phyloP scores from a whole-genome alignment of 1,140 invertebrate species.

The Cyclina sinensis region DNA sequence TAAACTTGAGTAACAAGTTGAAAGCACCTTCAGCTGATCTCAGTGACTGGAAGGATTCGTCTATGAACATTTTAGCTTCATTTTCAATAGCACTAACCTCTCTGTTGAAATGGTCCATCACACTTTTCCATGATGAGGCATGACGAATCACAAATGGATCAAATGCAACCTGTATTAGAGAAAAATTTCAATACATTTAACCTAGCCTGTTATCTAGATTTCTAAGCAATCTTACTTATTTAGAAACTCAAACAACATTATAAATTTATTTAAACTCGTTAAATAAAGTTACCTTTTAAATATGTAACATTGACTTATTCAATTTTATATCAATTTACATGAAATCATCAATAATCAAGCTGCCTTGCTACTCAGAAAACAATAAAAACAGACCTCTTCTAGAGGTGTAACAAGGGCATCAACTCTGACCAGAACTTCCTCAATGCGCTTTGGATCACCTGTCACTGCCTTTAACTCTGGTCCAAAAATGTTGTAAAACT shows the following conservation, averaged over 20 bases:
- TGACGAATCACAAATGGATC: conserved; percentile 90
- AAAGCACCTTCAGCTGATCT: conserved; percentile 93
- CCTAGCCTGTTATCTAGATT: too few species aligned
- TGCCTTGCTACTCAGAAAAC: too few species aligned
- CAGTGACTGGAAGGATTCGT: conserved; percentile 93
- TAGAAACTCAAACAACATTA: not conserved
- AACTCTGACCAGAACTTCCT: conserved; percentile 92
- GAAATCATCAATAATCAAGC: too few species aligned
- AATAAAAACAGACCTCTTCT: conserved; percentile 87
- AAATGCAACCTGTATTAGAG: conserved; percentile 90
- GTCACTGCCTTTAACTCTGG: conserved; percentile 94
- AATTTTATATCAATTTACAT: not conserved
- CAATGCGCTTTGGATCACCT: conserved; percentile 93
- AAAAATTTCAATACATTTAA: not conserved
- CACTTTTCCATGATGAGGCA: conserved; percentile 90
- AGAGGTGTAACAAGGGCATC: conserved; percentile 92
- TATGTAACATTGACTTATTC: not conserved
- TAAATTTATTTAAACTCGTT: too few species aligned
- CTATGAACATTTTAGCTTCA: conserved; percentile 94
- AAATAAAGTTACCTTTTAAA: too few species aligned
- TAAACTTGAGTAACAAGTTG: conserved; percentile 93
- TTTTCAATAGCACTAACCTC: conserved; percentile 92
- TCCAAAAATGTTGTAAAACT: conserved; percentile 96
- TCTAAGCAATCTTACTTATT: too few species aligned
- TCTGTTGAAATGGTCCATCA: conserved; percentile 92